phyloP scores from a whole-genome alignment of 2,888 invertebrate species.

The Tridacna crocea region DNA sequence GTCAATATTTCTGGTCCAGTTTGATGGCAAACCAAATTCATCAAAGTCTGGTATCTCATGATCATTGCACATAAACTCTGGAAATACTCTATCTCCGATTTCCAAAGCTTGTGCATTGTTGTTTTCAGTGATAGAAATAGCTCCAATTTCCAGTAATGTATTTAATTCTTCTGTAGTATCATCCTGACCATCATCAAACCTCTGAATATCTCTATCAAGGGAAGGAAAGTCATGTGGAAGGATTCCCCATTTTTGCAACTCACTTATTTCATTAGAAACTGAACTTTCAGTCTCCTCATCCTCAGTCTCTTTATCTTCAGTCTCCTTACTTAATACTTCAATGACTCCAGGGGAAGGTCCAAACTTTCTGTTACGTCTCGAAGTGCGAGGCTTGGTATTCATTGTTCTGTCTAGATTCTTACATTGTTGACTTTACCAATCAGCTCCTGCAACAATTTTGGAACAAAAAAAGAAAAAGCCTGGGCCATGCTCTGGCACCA shows the following conservation, averaged over 20 bases:
- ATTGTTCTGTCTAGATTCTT: not conserved
- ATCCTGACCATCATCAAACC: slow-evolving; percentile 8
- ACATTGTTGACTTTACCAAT: not conserved
- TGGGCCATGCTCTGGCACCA: too few relatives aligned
- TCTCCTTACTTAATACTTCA: not conserved
- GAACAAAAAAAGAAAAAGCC: too few relatives aligned
- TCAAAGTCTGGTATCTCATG: slow-evolving; percentile 24
- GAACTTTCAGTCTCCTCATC: not conserved
- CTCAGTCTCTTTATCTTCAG: not conserved
- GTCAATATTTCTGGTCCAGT: slow-evolving; percentile 24
- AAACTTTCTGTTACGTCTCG: slow-evolving; percentile 19
- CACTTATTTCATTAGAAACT: slow-evolving; percentile 15
- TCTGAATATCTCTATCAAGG: slow-evolving; percentile 4
- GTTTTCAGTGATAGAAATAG: slow-evolving; percentile 39
- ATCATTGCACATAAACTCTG: not conserved
- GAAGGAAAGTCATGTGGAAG: slow-evolving; percentile 41
- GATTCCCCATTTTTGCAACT: slow-evolving; percentile 35
- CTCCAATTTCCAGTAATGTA: slow-evolving; percentile 47
- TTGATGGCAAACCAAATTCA: slow-evolving; percentile 35
- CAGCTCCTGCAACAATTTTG: not conserved
- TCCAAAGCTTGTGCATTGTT: not conserved
- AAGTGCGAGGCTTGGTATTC: not conserved
- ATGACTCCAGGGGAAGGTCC: slow-evolving; percentile 1
- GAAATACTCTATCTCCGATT: not conserved
- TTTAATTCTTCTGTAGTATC: slow-evolving; percentile 49